These are phyloP conservation scores for Hyperopisus bebe DNA, from an alignment of 2,113 vertebrate genomes.

Conservation along the genomic window DNA sequence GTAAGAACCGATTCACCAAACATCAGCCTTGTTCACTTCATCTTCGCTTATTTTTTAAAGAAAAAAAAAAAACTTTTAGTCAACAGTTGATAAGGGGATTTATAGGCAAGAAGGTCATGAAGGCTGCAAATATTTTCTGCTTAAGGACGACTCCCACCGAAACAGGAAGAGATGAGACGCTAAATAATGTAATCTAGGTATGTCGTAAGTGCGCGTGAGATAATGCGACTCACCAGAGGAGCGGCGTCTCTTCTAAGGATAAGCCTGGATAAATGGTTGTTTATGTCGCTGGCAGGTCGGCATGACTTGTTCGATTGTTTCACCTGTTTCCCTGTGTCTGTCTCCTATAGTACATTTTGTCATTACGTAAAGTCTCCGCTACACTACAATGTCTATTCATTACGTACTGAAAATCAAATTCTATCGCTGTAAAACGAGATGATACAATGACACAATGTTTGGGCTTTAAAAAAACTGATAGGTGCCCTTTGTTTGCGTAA, in stretches of 20 bases:
- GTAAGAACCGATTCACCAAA: background rate
- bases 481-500: background rate
- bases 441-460: background rate
- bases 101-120: background rate
- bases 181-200: background rate
- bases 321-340: background rate
- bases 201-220: background rate
- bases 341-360: background rate
- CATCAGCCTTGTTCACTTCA: background rate
- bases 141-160: background rate
- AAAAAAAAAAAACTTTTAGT: background rate
- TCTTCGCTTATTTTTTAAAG: background rate
- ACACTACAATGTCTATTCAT: background rate
- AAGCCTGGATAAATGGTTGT: background rate
- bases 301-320: background rate
- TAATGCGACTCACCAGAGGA: background rate
- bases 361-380: background rate
- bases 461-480: background rate
- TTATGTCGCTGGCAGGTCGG: background rate
- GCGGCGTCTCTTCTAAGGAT: background rate
- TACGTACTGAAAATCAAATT: background rate
- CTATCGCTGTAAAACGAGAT: background rate
- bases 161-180: background rate
- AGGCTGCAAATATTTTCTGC: background rate
- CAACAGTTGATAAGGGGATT: background rate